These are phyloP conservation scores for Agriopis aurantiaria DNA, from an alignment of 2,888 invertebrate genomes.

Conservation along the genomic window DNA sequence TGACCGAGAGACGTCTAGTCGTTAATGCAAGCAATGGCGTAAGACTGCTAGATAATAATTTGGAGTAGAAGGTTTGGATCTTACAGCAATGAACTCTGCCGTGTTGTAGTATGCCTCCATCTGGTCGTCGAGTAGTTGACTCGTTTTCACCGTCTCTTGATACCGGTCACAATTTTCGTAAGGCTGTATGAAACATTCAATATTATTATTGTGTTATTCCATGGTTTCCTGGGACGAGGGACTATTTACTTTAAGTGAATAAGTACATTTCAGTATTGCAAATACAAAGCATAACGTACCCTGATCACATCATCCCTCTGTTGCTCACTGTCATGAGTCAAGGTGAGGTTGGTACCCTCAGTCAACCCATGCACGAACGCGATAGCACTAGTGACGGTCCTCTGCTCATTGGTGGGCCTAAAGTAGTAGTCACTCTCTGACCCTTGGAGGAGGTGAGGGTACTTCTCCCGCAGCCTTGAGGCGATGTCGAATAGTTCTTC, in stretches of 20 bases:
- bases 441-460: conserved; percentile 74
- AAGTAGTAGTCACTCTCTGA: conserved; percentile 84
- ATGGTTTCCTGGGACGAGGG: too few species aligned
- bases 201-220: not conserved
- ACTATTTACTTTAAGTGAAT: too few species aligned
- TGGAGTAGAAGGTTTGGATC: conserved; percentile 21
- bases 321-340: conserved; percentile 59
- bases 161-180: conserved; percentile 83
- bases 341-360: conserved; percentile 57
- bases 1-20: too few species aligned
- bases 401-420: conserved; percentile 86
- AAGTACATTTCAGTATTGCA: not conserved
- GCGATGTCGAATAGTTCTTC: conserved; percentile 89
- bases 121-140: conserved; percentile 56
- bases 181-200: conserved; percentile 58
- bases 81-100: conserved; percentile 60
- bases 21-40: too few species aligned
- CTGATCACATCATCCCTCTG: conserved; percentile 67
- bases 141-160: conserved; percentile 67
- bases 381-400: conserved; percentile 87
- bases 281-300: conserved; percentile 55
- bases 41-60: too few species aligned
- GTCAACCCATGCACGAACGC: conserved; percentile 87
- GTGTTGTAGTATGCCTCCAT: conserved; percentile 58
- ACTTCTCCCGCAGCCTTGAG: conserved; percentile 63